Evolutionary conservation across 2,888 invertebrate species (phyloP), one percentile per base, ranked within the genome.

Genomic region (Gibbula magus): DNA sequence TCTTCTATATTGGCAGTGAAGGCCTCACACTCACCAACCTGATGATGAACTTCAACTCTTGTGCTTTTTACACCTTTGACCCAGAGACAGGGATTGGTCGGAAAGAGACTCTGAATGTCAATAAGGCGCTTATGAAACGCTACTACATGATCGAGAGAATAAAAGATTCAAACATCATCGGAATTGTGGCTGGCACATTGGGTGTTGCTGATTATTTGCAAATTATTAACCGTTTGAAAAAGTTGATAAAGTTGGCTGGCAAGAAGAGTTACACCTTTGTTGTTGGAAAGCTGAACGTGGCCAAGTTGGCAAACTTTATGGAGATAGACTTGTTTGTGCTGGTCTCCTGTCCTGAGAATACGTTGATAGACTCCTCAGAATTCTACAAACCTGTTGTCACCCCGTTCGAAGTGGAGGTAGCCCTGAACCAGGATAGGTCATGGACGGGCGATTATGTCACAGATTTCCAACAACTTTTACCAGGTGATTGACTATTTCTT

Each of bases 271-370:
- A 99, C 91, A 96, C 97, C 70, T 95, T 99, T 79, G 97, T 96
- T 32, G 97, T 99, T 78, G 99, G 99, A 5, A 98, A 98, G 92
- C 96, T 98, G 2, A 99, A 97, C 94, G 96, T 97, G 16, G 96
- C 97, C 0, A 99, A 99, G 93, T 93, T 99, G 82, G 98, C 98
- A 0, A 99, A 99, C 93, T 98, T 99, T 92, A 95, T 96, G 79
- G 97, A 97, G 79, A 91, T 99, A 84, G 98, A 99, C 90, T 95
- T 96, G 66, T 99, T 97, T 93, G 96, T 98, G 0, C 94, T 97
- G 89, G 95, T 99, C 77, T 96, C 98, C 0, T 99, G 99, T 91
- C 96, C 98, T 1, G 97, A 98, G 93, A 98, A 96, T 90, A 96
- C 96, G 22, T 86, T 94, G 84, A 94, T 98, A 56, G 96, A 96